A percentile compares a stretch with the other conserved stretches of the same genome.
Conservation (phyloP, 2,113 vertebrate genomes). For the Cryptomyrus ogoouensis region DNA sequence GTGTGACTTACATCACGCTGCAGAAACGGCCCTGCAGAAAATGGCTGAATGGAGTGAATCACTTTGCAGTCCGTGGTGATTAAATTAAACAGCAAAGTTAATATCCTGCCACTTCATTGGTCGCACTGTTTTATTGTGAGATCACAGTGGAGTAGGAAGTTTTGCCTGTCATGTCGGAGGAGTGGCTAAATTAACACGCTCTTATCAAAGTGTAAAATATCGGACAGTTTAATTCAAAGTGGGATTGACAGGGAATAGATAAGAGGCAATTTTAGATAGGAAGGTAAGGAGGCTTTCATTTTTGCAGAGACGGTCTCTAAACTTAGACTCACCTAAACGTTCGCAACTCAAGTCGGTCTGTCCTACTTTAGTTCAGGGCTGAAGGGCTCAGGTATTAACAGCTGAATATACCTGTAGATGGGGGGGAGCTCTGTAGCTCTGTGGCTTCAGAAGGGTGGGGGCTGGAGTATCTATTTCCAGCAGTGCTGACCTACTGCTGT, state of each 20-base stretch:
- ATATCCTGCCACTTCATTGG: neutral
- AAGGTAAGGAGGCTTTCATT: neutral
- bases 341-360: conserved; percentile 49
- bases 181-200: neutral
- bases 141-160: neutral
- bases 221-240: neutral
- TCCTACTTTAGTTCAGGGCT: conserved; percentile 49
- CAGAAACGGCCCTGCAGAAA: neutral
- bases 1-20: neutral
- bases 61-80: neutral
- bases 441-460: conserved; percentile 32
- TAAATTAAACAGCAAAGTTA: neutral
- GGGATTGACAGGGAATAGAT: neutral
- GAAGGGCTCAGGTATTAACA: conserved; percentile 47
- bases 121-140: neutral
- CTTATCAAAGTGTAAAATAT: neutral
- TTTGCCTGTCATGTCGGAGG: neutral
- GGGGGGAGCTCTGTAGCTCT: neutral
- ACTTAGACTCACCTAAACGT: conserved; percentile 36
- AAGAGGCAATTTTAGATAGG: neutral
- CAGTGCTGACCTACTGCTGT: conserved; percentile 54
- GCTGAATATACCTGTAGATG: conserved; percentile 56
- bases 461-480: conserved; percentile 56
- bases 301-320: neutral
- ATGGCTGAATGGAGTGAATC: neutral